Evolutionary conservation across 2,797 vertebrate species (phyloP).

Genomic region (Cetoscarus ocellatus): DNA sequence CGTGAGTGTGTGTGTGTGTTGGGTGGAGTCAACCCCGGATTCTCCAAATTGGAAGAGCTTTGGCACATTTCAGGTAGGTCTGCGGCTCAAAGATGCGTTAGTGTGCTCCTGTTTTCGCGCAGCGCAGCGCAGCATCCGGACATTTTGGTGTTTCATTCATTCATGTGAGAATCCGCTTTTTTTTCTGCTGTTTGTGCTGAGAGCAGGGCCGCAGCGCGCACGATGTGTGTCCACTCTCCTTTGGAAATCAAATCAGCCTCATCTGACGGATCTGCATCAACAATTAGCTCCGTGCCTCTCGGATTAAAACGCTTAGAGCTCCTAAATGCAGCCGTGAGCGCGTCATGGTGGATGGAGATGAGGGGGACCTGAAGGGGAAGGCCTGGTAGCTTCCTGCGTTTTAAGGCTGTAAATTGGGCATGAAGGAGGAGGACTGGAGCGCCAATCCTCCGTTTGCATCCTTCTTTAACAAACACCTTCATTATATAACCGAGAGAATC

Average conservation of each 20-base stretch:
- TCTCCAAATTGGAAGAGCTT: slow-evolving; percentile 77
- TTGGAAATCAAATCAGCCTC: slow-evolving; percentile 47
- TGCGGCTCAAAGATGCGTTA: slow-evolving; percentile 40
- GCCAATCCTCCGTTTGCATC: slow-evolving; percentile 13
- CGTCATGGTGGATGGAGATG: slow-evolving; percentile 28
- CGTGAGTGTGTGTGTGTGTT: slow-evolving; percentile 60
- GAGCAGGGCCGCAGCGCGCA: slow-evolving; percentile 72
- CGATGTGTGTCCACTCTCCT: slow-evolving; percentile 29
- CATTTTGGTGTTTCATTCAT: neutral
- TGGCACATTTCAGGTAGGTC: slow-evolving; percentile 82
- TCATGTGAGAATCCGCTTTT: slow-evolving; percentile 9
- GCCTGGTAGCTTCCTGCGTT: slow-evolving; percentile 63
- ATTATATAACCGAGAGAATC: neutral
- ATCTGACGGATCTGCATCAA: slow-evolving; percentile 51
- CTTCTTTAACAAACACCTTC: slow-evolving; percentile 4
- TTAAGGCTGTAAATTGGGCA: slow-evolving; percentile 45
- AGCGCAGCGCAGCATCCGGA: slow-evolving; percentile 10
- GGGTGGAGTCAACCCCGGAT: slow-evolving; percentile 84
- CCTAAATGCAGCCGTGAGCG: slow-evolving; percentile 7
- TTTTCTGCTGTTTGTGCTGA: slow-evolving; percentile 40
- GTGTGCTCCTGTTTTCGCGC: slow-evolving; percentile 31
- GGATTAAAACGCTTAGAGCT: slow-evolving; percentile 1
- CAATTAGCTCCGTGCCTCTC: slow-evolving; percentile 43
- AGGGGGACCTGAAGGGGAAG: slow-evolving; percentile 51
- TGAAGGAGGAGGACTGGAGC: slow-evolving; percentile 23